Evolutionary conservation across 2,113 vertebrate species (phyloP).

Genomic region (Ophiodon elongatus): DNA sequence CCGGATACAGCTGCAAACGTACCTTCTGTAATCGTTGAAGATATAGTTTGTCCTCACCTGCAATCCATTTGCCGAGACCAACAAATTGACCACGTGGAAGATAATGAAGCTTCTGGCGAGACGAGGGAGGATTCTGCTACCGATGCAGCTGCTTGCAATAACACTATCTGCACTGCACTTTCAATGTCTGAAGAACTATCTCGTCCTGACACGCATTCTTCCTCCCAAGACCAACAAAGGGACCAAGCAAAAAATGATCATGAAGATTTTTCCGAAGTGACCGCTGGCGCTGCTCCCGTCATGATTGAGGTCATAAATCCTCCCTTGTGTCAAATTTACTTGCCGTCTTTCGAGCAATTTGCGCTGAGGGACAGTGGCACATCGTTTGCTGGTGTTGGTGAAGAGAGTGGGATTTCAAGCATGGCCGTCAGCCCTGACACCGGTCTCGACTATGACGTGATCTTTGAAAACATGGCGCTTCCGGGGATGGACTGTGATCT

Average conservation of each 20-base stretch:
- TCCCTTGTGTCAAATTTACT: neutral
- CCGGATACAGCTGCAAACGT: neutral
- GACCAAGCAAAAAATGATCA: neutral
- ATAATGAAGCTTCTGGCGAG: neutral
- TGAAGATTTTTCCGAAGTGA: neutral
- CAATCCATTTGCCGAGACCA: neutral
- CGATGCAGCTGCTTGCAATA: neutral
- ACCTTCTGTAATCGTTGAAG: neutral
- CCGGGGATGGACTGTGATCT: neutral
- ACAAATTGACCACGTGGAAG: neutral
- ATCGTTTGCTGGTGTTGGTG: constrained; percentile 35
- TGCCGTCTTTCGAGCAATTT: constrained; percentile 23
- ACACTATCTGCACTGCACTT: neutral
- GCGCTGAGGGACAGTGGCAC: neutral
- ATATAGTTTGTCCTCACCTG: neutral
- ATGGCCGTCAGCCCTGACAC: constrained; percentile 65
- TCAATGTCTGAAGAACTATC: neutral
- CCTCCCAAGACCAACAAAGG: constrained; percentile 7
- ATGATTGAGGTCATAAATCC: neutral
- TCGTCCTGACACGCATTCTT: neutral
- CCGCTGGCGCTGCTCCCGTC: neutral
- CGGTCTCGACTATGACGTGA: neutral
- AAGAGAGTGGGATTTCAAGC: constrained; percentile 75
- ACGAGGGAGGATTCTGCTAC: rapidly evolving
- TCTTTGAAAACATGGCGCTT: neutral